Evolutionary conservation across 2,888 invertebrate species (phyloP).

Genomic region (Ctenicera cuprea): DNA sequence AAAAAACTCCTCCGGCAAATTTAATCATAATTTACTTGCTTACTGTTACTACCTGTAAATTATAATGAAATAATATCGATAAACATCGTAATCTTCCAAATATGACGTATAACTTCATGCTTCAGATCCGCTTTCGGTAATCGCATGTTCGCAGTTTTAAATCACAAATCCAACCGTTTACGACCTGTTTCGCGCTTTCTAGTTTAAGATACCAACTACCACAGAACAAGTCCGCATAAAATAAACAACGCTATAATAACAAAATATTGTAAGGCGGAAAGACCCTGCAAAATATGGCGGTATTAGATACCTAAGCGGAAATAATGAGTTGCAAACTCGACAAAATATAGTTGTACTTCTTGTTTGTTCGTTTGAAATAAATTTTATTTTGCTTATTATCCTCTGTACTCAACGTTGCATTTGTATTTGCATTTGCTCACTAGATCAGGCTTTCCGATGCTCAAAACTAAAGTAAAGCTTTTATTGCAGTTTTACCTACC

Average conservation of each 20-base stretch:
- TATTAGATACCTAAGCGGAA: conserved; percentile 31
- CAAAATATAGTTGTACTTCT: conserved; percentile 32
- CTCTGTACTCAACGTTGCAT: background rate
- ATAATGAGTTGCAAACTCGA: conserved; percentile 30
- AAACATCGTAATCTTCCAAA: conserved; percentile 12
- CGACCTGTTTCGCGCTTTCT: background rate
- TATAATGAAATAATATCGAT: conserved; percentile 18
- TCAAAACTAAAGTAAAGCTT: conserved; percentile 6
- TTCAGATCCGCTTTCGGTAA: background rate
- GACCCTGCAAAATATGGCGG: conserved; percentile 1
- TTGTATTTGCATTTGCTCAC: conserved; percentile 14
- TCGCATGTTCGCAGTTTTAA: conserved; percentile 1
- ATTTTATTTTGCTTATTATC: conserved; percentile 34
- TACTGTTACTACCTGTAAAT: no score
- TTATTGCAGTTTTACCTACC: conserved; percentile 39
- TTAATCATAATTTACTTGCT: background rate
- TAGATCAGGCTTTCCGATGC: conserved; percentile 7
- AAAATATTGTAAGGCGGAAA: conserved; percentile 15
- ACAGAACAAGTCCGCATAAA: conserved; percentile 1
- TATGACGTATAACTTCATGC: conserved; percentile 10
- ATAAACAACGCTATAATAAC: conserved; percentile 6
- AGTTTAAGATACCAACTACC: background rate
- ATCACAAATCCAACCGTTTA: conserved; percentile 19
- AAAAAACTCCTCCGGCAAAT: no score
- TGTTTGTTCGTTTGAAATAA: conserved; percentile 37